Conservation (phyloP, 2,113 vertebrate species). For the Ptychochromis oligacanthus region DNA sequence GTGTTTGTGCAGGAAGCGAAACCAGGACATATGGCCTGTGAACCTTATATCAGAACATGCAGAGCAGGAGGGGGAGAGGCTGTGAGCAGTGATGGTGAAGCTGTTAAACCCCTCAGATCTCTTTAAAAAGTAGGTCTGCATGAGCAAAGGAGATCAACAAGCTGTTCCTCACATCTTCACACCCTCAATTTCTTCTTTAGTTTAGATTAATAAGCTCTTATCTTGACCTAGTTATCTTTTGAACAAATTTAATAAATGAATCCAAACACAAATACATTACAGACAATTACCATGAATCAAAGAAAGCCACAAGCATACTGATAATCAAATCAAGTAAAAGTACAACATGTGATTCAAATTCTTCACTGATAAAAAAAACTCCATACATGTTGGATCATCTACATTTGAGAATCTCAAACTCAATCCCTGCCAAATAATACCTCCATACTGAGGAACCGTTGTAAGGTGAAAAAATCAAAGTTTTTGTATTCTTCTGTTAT, state of each 20-base stretch:
- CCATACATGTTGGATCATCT: neutral
- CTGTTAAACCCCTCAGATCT: neutral
- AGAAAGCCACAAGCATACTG: neutral
- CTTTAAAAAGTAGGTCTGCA: neutral
- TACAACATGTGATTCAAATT: neutral
- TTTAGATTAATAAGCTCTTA: fast-evolving
- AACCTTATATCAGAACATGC: constrained; percentile 45
- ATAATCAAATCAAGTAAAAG: neutral
- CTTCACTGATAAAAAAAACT: neutral
- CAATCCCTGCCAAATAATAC: neutral
- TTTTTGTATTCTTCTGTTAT: neutral
- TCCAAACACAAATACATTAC: neutral
- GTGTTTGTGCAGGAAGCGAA: constrained; percentile 49
- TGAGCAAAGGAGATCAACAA: neutral
- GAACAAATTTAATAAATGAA: neutral
- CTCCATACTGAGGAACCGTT: neutral
- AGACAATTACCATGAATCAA: neutral
- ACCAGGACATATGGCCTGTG: constrained; percentile 67
- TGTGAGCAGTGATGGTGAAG: constrained; percentile 11
- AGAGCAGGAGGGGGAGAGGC: neutral
- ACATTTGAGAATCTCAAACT: neutral
- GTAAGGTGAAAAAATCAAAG: neutral
- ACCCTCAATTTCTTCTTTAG: neutral
- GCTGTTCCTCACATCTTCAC: neutral
- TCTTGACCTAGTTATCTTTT: neutral